These are phyloP conservation scores for Euphydryas editha DNA, from an alignment of 2,888 invertebrate genomes.

Conservation along the genomic window DNA sequence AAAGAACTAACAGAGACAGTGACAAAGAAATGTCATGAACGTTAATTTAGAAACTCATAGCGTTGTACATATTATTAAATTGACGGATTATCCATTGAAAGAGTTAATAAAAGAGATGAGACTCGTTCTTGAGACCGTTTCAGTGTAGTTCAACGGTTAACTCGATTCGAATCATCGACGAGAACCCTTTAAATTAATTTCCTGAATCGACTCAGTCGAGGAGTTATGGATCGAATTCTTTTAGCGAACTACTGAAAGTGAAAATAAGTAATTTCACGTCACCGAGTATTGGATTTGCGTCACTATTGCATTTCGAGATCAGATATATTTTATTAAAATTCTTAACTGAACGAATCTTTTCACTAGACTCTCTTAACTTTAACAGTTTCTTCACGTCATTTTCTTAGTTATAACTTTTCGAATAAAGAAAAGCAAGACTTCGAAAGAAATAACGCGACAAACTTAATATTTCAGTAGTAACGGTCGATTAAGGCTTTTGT, in stretches of 20 bases:
- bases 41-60: constrained; percentile 14
- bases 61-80: constrained; percentile 25
- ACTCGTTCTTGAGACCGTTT: constrained; percentile 24
- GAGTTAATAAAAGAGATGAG: constrained; percentile 31
- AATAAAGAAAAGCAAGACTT: constrained; percentile 5
- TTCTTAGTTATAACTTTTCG: constrained; percentile 8
- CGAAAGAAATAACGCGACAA: constrained; percentile 10
- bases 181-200: constrained; percentile 41
- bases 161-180: constrained; percentile 36
- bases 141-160: constrained; percentile 29
- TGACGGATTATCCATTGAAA: constrained; percentile 18
- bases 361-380: constrained; percentile 2
- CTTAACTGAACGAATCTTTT: constrained; percentile 10
- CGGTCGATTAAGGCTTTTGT: constrained; percentile 1
- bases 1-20: no score
- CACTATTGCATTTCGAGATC: not conserved
- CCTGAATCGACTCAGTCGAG: constrained; percentile 39
- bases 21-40: not conserved
- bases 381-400: not conserved
- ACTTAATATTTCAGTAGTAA: constrained; percentile 13
- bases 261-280: constrained; percentile 8
- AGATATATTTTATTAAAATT: constrained; percentile 9
- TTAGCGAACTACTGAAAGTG: constrained; percentile 5
- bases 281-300: constrained; percentile 8
- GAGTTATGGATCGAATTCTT: constrained; percentile 30